phyloP scores from a whole-genome alignment of 2,113 vertebrate species.

The Calyptommatus sinebrachiatus region DNA sequence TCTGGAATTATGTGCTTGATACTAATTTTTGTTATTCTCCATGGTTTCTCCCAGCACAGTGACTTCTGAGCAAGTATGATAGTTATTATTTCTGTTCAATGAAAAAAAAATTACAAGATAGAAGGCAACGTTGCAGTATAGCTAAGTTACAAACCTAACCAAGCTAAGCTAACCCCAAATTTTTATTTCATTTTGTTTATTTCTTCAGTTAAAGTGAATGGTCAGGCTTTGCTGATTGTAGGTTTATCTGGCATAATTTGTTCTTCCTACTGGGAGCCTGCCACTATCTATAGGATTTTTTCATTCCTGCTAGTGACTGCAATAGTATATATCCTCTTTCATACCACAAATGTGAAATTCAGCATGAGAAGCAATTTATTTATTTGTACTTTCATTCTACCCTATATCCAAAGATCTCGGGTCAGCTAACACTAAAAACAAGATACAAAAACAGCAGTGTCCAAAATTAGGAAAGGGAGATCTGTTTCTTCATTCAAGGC shows the following conservation, averaged over 20 bases:
- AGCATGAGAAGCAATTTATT: too few species aligned
- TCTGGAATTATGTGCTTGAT: not conserved
- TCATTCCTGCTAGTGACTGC: not conserved
- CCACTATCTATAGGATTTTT: not conserved
- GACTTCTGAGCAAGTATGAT: not conserved
- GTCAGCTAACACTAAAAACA: too few species aligned
- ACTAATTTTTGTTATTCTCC: not conserved
- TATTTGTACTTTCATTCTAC: too few species aligned
- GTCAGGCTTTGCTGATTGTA: not conserved
- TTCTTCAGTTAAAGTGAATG: not conserved
- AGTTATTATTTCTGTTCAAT: not conserved
- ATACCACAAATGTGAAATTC: not conserved
- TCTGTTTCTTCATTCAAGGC: too few species aligned
- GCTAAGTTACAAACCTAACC: too few species aligned
- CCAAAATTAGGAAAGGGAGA: too few species aligned
- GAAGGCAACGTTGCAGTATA: not conserved
- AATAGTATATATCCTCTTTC: not conserved
- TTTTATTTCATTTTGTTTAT: not conserved
- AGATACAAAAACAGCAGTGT: too few species aligned
- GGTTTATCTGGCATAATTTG: not conserved
- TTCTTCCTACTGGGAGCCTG: not conserved
- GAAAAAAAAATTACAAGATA: not conserved
- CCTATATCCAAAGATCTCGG: too few species aligned
- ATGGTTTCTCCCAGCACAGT: not conserved
- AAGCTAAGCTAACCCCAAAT: too few species aligned